Conservation (phyloP, 1,140 invertebrate genomes). For the Laupala kohalensis region DNA sequence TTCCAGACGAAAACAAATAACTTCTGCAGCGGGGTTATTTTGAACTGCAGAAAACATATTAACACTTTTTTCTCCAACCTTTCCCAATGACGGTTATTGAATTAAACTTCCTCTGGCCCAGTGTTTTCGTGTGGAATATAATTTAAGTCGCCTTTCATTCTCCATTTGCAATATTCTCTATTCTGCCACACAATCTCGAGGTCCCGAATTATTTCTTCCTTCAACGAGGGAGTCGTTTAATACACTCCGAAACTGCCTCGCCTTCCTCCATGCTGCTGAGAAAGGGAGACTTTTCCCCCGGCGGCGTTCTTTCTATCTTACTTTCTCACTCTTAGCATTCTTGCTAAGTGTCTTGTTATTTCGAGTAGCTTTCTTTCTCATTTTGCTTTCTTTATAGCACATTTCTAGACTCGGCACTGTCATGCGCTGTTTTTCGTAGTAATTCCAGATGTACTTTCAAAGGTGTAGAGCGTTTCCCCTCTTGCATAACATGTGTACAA, state of each 20-base stretch:
- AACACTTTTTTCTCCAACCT: background rate
- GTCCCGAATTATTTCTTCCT: no score
- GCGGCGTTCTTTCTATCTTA: background rate
- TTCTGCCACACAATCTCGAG: background rate
- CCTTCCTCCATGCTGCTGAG: background rate
- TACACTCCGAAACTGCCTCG: background rate
- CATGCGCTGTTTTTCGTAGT: no score
- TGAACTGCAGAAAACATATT: background rate
- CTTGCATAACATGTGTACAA: no score
- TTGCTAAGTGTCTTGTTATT: no score
- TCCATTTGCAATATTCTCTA: no score
- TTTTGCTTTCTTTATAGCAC: no score
- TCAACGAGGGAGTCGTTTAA: background rate
- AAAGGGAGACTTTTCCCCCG: background rate
- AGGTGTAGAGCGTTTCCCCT: no score
- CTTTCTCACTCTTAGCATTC: background rate
- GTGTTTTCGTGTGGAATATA: background rate
- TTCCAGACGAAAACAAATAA: background rate
- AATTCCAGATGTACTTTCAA: no score
- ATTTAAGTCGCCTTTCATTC: background rate
- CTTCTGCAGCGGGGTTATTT: background rate
- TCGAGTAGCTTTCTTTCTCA: no score
- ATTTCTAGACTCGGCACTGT: no score
- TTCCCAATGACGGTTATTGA: background rate
- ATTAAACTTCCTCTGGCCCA: background rate